phyloP scores from a whole-genome alignment of 1,140 invertebrate genomes.

The Papilio aristodemus region DNA sequence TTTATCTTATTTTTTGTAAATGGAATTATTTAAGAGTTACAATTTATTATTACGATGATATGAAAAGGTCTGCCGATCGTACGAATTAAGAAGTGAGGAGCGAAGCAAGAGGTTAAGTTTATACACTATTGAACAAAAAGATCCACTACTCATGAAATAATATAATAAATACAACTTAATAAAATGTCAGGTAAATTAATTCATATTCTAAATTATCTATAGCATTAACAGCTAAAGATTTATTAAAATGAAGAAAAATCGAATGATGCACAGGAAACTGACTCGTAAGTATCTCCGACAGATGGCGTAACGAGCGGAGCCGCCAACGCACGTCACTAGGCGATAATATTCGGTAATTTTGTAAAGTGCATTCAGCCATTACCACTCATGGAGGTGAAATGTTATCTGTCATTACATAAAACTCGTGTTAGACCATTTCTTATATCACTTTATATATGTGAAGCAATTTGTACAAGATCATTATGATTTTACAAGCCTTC shows the following conservation, averaged over 20 bases:
- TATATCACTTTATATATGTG: conserved; percentile 7
- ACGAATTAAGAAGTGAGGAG: no score
- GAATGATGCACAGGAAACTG: background rate
- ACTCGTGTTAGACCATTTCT: conserved; percentile 7
- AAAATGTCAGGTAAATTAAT: no score
- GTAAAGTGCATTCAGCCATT: conserved; percentile 33
- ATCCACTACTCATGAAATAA: no score
- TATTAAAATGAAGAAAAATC: no score
- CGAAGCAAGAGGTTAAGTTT: no score
- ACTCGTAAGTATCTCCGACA: background rate
- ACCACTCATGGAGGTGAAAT: conserved; percentile 21
- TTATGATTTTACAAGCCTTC: conserved; percentile 12
- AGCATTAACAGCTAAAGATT: no score
- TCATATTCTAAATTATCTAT: no score
- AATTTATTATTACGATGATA: no score
- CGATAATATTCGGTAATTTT: conserved; percentile 30
- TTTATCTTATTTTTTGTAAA: background rate
- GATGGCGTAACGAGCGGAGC: conserved; percentile 6
- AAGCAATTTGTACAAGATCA: conserved; percentile 18
- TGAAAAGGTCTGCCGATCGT: no score
- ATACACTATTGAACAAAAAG: no score
- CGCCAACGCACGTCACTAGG: background rate
- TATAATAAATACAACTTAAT: no score
- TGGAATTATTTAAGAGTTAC: no score
- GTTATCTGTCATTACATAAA: conserved; percentile 23